A percentile compares a stretch with the other conserved stretches of the same genome.
Conservation (phyloP, 1,140 invertebrate species). For the Brachionus sp. region DNA sequence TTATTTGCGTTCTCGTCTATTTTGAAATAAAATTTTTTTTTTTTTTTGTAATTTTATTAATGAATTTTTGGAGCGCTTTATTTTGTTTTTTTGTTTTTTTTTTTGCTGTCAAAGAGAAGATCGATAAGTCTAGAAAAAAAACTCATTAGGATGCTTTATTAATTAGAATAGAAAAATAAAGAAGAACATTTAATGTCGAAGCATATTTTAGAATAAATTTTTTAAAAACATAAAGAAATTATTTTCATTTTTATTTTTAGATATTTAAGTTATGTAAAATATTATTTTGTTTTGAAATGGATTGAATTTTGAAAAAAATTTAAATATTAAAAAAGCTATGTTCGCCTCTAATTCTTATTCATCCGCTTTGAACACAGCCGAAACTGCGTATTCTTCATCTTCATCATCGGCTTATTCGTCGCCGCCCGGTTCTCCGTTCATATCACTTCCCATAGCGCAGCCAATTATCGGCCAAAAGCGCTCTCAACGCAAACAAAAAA, state of each 20-base stretch:
- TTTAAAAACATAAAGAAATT: neutral
- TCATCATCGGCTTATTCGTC: constrained; percentile 12
- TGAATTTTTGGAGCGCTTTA: neutral
- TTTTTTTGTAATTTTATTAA: neutral
- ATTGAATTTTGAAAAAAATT: constrained; percentile 15
- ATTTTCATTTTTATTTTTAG: neutral
- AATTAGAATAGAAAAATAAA: neutral
- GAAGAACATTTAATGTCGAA: neutral
- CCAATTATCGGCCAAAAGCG: constrained; percentile 1
- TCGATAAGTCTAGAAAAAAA: neutral
- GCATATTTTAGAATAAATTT: neutral
- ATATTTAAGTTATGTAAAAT: neutral
- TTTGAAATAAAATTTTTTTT: neutral
- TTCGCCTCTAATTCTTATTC: constrained; percentile 13
- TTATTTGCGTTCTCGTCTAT: no score
- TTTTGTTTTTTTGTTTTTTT: no score
- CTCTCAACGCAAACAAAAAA: neutral
- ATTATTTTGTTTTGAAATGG: neutral
- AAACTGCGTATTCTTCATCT: neutral
- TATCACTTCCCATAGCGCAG: neutral
- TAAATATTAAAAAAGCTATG: no score
- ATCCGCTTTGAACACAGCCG: neutral
- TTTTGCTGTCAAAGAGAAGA: neutral
- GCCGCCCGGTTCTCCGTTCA: constrained; percentile 14
- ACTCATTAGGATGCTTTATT: neutral